These are phyloP conservation scores for Callaeas wilsoni DNA, from an alignment of 2,113 vertebrate genomes.

Conservation along the genomic window DNA sequence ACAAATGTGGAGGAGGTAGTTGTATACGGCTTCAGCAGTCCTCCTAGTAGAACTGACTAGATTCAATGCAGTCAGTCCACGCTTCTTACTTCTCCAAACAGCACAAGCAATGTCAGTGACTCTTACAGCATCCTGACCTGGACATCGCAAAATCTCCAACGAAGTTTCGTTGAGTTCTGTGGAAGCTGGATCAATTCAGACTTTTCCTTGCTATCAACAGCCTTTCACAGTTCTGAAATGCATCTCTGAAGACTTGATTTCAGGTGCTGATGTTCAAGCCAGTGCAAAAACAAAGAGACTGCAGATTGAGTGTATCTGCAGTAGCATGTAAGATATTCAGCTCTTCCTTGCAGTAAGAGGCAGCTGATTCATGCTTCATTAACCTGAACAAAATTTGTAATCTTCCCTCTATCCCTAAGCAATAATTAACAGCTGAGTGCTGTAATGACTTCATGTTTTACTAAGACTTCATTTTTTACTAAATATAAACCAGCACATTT, in stretches of 20 bases:
- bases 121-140: not conserved
- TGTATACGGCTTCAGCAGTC: not conserved
- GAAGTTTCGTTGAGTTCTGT: not conserved
- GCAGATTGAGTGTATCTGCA: not conserved
- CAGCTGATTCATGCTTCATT: conserved; percentile 42
- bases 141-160: not conserved
- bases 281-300: not conserved
- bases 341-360: not conserved
- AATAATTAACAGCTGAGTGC: conserved; percentile 57
- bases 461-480: conserved; percentile 48
- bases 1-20: not conserved
- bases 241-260: not conserved
- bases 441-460: conserved; percentile 53
- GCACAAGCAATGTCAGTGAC: not conserved
- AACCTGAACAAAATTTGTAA: conserved; percentile 40
- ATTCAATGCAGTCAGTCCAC: not conserved
- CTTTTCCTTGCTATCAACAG: not conserved
- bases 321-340: not conserved
- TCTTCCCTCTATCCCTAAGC: conserved; percentile 40
- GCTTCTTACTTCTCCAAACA: not conserved
- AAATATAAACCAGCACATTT: conserved; percentile 35
- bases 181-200: not conserved
- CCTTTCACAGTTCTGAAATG: not conserved
- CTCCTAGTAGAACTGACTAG: not conserved
- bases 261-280: not conserved